These are phyloP conservation scores for Pheosia gnoma DNA, from an alignment of 2,888 invertebrate genomes.

Conservation along the genomic window DNA sequence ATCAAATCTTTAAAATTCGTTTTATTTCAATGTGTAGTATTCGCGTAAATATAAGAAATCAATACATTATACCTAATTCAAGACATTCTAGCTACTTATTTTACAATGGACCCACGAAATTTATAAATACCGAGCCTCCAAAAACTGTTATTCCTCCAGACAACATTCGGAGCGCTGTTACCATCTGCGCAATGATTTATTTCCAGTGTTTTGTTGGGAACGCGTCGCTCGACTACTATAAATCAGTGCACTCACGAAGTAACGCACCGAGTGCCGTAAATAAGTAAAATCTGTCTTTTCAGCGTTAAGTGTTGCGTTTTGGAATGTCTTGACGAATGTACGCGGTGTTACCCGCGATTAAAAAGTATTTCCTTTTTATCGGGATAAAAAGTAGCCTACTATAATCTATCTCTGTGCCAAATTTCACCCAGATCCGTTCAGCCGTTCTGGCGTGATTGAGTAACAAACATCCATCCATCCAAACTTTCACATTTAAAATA, in stretches of 20 bases:
- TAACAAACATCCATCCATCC: too few relatives aligned
- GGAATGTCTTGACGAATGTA: too few relatives aligned
- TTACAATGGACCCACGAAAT: neutral
- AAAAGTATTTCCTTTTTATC: too few relatives aligned
- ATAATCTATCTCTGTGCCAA: too few relatives aligned
- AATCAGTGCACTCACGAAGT: constrained; percentile 28
- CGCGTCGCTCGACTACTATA: constrained; percentile 21
- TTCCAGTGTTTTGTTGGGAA: constrained; percentile 32
- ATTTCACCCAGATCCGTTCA: too few relatives aligned
- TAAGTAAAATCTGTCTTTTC: constrained; percentile 37
- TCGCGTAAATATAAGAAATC: neutral
- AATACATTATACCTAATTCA: neutral
- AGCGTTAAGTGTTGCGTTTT: neutral
- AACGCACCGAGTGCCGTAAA: constrained; percentile 33
- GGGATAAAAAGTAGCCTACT: too few relatives aligned
- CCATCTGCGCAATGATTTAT: constrained; percentile 42
- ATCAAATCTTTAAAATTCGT: neutral
- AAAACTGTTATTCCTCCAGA: neutral
- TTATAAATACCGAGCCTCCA: neutral
- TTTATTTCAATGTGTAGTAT: neutral
- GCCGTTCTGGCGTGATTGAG: too few relatives aligned
- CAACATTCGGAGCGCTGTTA: constrained; percentile 28
- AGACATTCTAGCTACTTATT: neutral
- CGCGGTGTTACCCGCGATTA: too few relatives aligned
- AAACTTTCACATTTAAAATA: too few relatives aligned